phyloP scores from a whole-genome alignment of 2,888 invertebrate genomes.

The Disparrhopalites patrizii region DNA sequence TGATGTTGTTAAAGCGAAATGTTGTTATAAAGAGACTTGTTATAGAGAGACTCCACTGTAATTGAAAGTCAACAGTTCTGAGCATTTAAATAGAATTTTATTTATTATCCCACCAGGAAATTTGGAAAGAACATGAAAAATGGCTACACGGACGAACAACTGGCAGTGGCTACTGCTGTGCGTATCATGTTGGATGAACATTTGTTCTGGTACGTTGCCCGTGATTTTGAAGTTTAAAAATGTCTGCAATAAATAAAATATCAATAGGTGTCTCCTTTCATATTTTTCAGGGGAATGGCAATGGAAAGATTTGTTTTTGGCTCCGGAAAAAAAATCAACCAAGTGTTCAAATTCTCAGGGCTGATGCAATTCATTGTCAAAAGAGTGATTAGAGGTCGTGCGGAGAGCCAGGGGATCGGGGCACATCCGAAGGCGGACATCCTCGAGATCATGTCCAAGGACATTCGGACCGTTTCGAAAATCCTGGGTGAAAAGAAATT shows the following conservation, averaged over 20 bases:
- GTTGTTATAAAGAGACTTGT: no score
- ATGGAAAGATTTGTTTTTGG: constrained; percentile 13
- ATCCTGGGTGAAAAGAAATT: constrained; percentile 40
- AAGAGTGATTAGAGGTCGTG: background rate
- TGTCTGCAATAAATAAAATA: no score
- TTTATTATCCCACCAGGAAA: constrained; percentile 7
- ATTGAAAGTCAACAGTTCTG: no score
- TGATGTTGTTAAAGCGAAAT: no score
- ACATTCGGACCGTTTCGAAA: constrained; percentile 36
- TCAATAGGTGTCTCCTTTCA: background rate
- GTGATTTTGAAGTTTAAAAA: no score
- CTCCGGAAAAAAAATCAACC: background rate
- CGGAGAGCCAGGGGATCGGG: constrained; percentile 29
- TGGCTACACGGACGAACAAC: background rate
- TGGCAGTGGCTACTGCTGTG: constrained; percentile 6
- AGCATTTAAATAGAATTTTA: background rate
- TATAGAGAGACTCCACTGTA: no score
- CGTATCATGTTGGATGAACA: constrained; percentile 24
- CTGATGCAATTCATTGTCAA: background rate
- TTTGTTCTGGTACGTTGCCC: constrained; percentile 13
- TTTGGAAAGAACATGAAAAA: background rate
- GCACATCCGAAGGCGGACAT: constrained; percentile 39
- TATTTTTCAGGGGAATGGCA: constrained; percentile 19
- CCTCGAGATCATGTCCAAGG: constrained; percentile 30
- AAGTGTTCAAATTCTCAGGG: constrained; percentile 5